Evolutionary conservation across 2,888 invertebrate genomes (phyloP).

Genomic region (Blastobasis adustella): DNA sequence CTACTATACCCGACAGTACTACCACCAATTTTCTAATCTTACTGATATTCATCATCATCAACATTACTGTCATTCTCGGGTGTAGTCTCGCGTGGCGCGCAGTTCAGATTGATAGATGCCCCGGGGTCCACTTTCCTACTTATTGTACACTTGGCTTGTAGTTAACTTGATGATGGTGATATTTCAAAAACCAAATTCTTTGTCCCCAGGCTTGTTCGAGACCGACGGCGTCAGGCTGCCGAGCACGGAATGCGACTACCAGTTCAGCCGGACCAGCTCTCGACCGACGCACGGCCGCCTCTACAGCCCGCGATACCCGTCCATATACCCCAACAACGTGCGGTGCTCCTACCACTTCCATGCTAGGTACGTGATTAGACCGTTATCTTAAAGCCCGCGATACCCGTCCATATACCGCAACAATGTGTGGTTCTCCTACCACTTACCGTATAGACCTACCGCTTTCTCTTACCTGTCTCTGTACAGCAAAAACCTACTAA

Average conservation of each 20-base stretch:
- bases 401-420: constrained; percentile 97
- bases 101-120: too few relatives aligned
- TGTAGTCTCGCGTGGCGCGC: too few relatives aligned
- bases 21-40: too few relatives aligned
- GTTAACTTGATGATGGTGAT: too few relatives aligned
- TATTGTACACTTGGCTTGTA: not conserved
- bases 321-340: constrained; percentile 94
- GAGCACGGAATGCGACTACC: constrained; percentile 89
- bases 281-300: constrained; percentile 84
- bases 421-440: constrained; percentile 91
- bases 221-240: constrained; percentile 84
- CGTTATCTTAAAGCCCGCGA: constrained; percentile 79
- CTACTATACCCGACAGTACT: too few relatives aligned
- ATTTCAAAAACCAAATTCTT: not conserved
- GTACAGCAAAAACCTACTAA: too few relatives aligned
- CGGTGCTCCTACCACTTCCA: constrained; percentile 92
- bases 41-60: too few relatives aligned
- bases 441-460: constrained; percentile 61
- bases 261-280: constrained; percentile 84
- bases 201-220: constrained; percentile 81
- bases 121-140: not conserved
- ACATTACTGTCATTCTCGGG: too few relatives aligned
- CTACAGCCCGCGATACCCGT: constrained; percentile 96
- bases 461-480: too few relatives aligned
- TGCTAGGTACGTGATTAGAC: constrained; percentile 77